Conservation (phyloP, 2,888 invertebrate genomes). For the Prostheceraeus crozeri region DNA sequence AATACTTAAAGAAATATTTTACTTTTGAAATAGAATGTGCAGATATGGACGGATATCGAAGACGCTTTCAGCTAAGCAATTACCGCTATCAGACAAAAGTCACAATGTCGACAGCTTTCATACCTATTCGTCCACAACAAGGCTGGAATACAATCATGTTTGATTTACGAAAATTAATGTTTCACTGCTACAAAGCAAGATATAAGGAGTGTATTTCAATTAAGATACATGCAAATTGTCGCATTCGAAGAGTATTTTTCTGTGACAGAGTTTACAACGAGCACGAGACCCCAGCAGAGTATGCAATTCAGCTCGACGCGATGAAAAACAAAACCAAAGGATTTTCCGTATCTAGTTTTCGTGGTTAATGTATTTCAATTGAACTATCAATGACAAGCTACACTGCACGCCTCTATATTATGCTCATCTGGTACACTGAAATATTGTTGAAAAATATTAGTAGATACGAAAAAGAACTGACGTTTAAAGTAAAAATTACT, state of each 20-base stretch:
- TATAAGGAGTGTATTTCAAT: not conserved
- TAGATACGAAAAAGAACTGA: no score
- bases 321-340: no score
- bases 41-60: not conserved
- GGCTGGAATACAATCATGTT: constrained; percentile 28
- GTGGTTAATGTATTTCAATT: no score
- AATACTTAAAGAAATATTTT: constrained; percentile 5
- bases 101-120: not conserved
- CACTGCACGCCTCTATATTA: no score
- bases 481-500: no score
- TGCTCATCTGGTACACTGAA: no score
- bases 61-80: constrained; percentile 5
- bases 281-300: no score
- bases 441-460: no score
- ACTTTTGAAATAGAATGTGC: constrained; percentile 22
- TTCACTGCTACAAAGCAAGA: not conserved
- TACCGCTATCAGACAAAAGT: not conserved
- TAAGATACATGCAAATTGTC: constrained; percentile 20
- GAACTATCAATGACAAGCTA: no score
- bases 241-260: constrained; percentile 12
- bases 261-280: constrained; percentile 7
- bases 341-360: no score
- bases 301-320: no score
- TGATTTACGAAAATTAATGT: constrained; percentile 12
- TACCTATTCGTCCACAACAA: not conserved